Evolutionary conservation across 1,140 invertebrate species (phyloP).

Genomic region (Calycopis cecrops): DNA sequence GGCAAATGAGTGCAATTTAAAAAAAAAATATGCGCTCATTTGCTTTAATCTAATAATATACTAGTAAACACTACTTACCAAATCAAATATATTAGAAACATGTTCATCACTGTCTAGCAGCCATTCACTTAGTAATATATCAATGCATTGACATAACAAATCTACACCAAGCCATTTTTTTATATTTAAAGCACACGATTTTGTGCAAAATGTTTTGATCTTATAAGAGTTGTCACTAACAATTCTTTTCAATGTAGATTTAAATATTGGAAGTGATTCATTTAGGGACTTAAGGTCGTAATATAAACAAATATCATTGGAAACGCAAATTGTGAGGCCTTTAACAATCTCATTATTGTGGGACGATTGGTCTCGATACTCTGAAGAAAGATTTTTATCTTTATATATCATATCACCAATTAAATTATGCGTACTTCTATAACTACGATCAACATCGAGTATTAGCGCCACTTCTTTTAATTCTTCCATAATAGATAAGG

Average conservation of each 20-base stretch:
- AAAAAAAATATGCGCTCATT: no score
- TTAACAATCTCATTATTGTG: conserved; percentile 21
- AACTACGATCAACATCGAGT: conserved; percentile 31
- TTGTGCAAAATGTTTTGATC: conserved; percentile 40
- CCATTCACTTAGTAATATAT: conserved; percentile 55
- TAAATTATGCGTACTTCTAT: conserved; percentile 25
- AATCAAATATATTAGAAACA: conserved; percentile 35
- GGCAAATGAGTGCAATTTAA: no score
- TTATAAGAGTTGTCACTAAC: conserved; percentile 30
- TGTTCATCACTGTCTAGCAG: conserved; percentile 53
- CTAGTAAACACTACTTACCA: conserved; percentile 40
- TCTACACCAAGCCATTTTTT: conserved; percentile 37
- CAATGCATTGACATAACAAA: conserved; percentile 30
- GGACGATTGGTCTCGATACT: neutral
- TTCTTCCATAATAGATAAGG: conserved; percentile 35
- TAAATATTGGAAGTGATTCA: conserved; percentile 23
- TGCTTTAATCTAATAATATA: no score
- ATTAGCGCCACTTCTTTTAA: conserved; percentile 36
- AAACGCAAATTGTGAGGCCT: conserved; percentile 44
- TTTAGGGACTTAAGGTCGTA: conserved; percentile 44
- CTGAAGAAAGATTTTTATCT: neutral
- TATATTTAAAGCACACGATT: conserved; percentile 31
- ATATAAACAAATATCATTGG: conserved; percentile 35
- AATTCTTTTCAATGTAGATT: conserved; percentile 33
- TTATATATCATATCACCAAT: conserved; percentile 39